Percentiles rank a stretch among this genome's conserved stretches.
phyloP scores from a whole-genome alignment of 2,888 invertebrate species.

The Brachylomia viminalis region DNA sequence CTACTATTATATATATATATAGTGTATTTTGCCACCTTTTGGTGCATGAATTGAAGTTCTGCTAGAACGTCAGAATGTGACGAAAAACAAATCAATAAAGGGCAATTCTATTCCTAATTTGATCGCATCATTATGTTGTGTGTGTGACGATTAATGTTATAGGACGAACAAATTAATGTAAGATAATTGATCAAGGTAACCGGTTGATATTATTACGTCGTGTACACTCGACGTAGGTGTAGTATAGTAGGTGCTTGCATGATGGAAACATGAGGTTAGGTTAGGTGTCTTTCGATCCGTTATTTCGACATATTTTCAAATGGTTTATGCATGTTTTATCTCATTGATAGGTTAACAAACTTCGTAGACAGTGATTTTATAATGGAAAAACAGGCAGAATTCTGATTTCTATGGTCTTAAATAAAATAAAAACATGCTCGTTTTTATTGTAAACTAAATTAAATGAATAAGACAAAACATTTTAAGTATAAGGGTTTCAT shows the following conservation, averaged over 20 bases:
- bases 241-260: slow-evolving; percentile 7
- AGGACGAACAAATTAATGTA: slow-evolving; percentile 35
- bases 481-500: neutral
- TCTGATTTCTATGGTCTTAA: neutral
- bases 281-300: neutral
- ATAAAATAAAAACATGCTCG: neutral
- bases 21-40: too few relatives aligned
- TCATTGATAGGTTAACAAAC: neutral
- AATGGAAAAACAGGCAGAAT: neutral
- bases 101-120: slow-evolving; percentile 5
- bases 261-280: neutral
- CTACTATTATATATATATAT: too few relatives aligned
- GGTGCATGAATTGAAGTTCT: too few relatives aligned
- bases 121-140: neutral
- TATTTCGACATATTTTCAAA: neutral
- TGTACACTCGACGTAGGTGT: neutral
- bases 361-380: neutral
- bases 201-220: slow-evolving; percentile 30
- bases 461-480: too few relatives aligned
- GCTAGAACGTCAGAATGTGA: neutral
- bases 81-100: neutral
- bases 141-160: neutral
- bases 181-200: slow-evolving; percentile 17
- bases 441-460: neutral
- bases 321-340: neutral